phyloP scores from a whole-genome alignment of 1,140 invertebrate genomes.

The Dysdera silvatica region DNA sequence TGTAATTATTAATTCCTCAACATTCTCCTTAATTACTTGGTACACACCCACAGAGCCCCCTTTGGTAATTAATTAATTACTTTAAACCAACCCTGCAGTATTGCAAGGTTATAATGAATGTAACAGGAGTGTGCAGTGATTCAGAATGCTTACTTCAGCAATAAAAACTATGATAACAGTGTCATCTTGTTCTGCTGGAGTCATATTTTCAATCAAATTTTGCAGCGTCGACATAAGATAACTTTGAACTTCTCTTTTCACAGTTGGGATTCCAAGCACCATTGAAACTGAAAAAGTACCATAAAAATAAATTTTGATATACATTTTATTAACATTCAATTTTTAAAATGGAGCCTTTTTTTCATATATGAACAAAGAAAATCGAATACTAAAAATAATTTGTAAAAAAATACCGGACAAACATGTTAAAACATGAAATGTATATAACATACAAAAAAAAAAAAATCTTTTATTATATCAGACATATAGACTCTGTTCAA shows the following conservation, averaged over 20 bases:
- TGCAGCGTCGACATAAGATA: conserved; percentile 82
- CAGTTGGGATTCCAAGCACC: conserved; percentile 81
- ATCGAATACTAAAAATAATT: too few relatives aligned
- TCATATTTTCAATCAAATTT: conserved; percentile 75
- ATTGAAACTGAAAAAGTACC: conserved; percentile 45
- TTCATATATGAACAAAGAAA: not conserved
- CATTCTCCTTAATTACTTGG: too few relatives aligned
- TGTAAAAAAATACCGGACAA: too few relatives aligned
- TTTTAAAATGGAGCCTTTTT: not conserved
- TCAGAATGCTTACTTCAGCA: conserved; percentile 58
- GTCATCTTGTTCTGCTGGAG: conserved; percentile 62
- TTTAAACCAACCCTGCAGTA: too few relatives aligned
- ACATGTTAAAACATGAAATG: too few relatives aligned
- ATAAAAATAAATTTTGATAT: not conserved
- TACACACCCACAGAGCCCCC: too few relatives aligned
- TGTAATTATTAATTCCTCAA: too few relatives aligned
- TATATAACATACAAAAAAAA: too few relatives aligned
- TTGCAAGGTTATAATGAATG: too few relatives aligned
- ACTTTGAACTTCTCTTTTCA: conserved; percentile 75
- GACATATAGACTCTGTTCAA: too few relatives aligned
- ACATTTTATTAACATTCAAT: not conserved
- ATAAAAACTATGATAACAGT: conserved; percentile 82
- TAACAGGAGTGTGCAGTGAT: not conserved
- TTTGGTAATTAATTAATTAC: too few relatives aligned
- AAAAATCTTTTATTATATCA: too few relatives aligned